Evolutionary conservation across 2,797 vertebrate species (phyloP), one percentile per base, ranked within the genome.

Genomic region (Tachyglossus aculeatus): DNA sequence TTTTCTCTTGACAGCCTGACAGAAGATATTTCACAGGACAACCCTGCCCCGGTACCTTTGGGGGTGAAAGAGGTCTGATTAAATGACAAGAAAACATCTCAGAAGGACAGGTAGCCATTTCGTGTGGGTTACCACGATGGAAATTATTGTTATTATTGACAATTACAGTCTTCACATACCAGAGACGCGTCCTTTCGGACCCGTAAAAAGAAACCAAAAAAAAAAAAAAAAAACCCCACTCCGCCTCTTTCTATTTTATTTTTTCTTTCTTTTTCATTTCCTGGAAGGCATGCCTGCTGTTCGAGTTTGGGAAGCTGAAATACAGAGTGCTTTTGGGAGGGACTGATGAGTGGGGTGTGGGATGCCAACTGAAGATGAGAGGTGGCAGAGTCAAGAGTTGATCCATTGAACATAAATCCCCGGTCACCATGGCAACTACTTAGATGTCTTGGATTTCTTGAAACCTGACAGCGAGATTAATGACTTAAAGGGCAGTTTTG

Each of bases 401-500:
- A 48, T 34, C 9, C 38, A 67, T 11, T 41, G 32, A 59, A 61
- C 27, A 55, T 0, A 0, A 78, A 41, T 37, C 40, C 73, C 47
- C 24, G 13, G 47, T 54, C 40, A 25, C 3, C 24, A 1, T 14
- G 38, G 59, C 1, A 45, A 56, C 12, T 7, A 32, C 4, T 71
- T 63, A 4, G 16, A 60, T 47, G 8, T 66, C n/a, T 25, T 52
- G 8, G 39, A 22, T 69, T 27, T 78, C 43, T 61, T 74, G 65
- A 75, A 71, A 57, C 14, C 25, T 75, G 74, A 48, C 62, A 63
- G 37, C 16, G 56, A 83, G 50, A 78, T 68, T 38, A 64, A 43
- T 67, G 41, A 75, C 67, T 71, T 38, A 61, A 71, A 71, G 31
- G 11, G 18, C 2, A 1, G 6, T 50, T 0, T 0, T n/a, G 32